A percentile compares a stretch with the other conserved stretches of the same genome.
Evolutionary conservation across 2,113 vertebrate species (phyloP).

Genomic region (Chloebia gouldiae): DNA sequence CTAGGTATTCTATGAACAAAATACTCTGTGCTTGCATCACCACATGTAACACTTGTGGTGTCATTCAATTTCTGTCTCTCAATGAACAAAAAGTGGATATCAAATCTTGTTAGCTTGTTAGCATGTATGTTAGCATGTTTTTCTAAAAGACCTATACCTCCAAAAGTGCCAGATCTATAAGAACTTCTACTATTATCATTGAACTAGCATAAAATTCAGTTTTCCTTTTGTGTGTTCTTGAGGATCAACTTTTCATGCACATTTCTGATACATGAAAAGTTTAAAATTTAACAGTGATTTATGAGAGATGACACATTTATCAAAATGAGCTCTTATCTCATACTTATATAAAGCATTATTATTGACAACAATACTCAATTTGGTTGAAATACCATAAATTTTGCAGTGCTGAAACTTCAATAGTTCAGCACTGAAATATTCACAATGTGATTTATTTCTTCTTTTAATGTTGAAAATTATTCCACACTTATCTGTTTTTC

Average conservation of each 20-base stretch:
- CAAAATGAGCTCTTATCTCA: neutral
- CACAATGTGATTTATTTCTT: neutral
- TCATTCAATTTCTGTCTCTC: neutral
- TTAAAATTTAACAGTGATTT: neutral
- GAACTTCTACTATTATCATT: neutral
- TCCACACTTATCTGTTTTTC: neutral
- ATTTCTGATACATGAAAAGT: neutral
- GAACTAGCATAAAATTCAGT: neutral
- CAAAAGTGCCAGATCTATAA: neutral
- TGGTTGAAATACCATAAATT: neutral
- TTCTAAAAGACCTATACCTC: neutral
- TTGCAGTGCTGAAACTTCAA: neutral
- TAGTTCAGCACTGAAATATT: neutral
- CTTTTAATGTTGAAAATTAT: neutral
- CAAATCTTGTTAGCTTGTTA: too few species aligned
- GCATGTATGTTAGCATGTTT: neutral
- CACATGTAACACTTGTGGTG: neutral
- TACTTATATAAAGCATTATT: neutral
- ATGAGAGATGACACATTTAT: neutral
- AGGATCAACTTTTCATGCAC: neutral
- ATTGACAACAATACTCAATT: neutral
- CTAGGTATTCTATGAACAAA: neutral
- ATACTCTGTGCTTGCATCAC: neutral
- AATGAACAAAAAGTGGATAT: neutral
- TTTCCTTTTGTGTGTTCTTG: neutral